phyloP scores from a whole-genome alignment of 2,888 invertebrate species.

The Cristatella mucedo region DNA sequence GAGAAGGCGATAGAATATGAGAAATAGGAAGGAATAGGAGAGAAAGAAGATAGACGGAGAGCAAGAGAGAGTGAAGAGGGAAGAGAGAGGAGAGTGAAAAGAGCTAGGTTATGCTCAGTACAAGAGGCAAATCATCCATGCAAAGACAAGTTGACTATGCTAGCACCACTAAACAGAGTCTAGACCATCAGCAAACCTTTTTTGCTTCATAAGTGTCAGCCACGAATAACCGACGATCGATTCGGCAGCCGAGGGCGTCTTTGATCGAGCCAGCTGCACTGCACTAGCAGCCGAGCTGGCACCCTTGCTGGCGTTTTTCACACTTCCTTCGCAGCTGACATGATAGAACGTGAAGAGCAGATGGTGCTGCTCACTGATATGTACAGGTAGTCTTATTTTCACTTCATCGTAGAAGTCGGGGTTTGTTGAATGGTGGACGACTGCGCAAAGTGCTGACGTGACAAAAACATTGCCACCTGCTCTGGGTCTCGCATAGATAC shows the following conservation, averaged over 20 bases:
- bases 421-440: slow-evolving; percentile 71
- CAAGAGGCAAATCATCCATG: no score
- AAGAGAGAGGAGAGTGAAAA: no score
- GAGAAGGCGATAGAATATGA: not conserved
- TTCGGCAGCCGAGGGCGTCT: slow-evolving; percentile 24
- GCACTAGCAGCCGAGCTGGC: slow-evolving; percentile 7
- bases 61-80: no score
- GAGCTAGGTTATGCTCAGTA: no score
- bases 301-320: slow-evolving; percentile 4
- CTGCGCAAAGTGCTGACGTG: slow-evolving; percentile 46
- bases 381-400: slow-evolving; percentile 72
- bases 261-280: not conserved
- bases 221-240: slow-evolving; percentile 78
- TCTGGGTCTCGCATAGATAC: slow-evolving; percentile 54
- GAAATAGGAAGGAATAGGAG: slow-evolving; percentile 16
- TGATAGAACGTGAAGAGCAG: slow-evolving; percentile 86
- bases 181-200: slow-evolving; percentile 24
- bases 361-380: slow-evolving; percentile 69
- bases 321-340: slow-evolving; percentile 54
- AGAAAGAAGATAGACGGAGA: no score
- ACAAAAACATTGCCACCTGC: slow-evolving; percentile 49
- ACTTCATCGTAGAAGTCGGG: slow-evolving; percentile 80
- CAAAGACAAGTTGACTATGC: no score
- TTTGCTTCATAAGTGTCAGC: slow-evolving; percentile 61
- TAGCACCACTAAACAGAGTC: slow-evolving; percentile 10